Base-by-base conservation (phyloP, 92 coral and sea anemone species). In the Metridium senile region DNA sequence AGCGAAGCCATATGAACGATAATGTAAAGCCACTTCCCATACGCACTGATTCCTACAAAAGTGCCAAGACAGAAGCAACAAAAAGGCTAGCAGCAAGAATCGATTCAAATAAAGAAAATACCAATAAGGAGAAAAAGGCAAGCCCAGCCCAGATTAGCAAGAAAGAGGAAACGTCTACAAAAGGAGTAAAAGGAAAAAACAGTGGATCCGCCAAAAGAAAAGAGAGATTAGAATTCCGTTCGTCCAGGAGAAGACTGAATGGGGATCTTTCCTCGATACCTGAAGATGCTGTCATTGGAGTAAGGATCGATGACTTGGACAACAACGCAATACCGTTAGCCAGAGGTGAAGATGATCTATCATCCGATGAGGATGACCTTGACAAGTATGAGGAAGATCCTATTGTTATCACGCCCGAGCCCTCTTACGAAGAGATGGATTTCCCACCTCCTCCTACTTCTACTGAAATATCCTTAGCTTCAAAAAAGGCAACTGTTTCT, bases 201-300 rank as follows among this genome's bases (percentile, higher is more conserved):
- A 68, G 33, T 34, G 49, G 27, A 53, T 75, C 62, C 18, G 29
- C 76, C 11, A 79, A 79, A 62, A 71, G 65, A n/a, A 54, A 74
- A 11, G 84, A 79, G 26, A 35, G 84, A 27, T 58, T 56, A 11
- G 76, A 79, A 46, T 43, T 79, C 33, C 84, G 84, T 22, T 79
- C 84, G 3, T 32, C 70, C 20, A 79, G 84, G 32, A 66, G 63
- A 32, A 25, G 77, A 10, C 19, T 59, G 57, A 79, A 74, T 31
- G 84, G 84, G 27, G 84, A 79, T 31, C 59, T 79, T 25, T 23
- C 58, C 28, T 79, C 84, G 11, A 79, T 79, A 19, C 84, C 84
- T 19, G 84, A 79, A 56, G 54, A 79, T 79, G 76, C 58, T 20
- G 74, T 79, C 23, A 70, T 79, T 63, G 84, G 62, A 7, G 74